phyloP scores from a whole-genome alignment of 2,113 vertebrate genomes.

The Proterorhinus semilunaris region DNA sequence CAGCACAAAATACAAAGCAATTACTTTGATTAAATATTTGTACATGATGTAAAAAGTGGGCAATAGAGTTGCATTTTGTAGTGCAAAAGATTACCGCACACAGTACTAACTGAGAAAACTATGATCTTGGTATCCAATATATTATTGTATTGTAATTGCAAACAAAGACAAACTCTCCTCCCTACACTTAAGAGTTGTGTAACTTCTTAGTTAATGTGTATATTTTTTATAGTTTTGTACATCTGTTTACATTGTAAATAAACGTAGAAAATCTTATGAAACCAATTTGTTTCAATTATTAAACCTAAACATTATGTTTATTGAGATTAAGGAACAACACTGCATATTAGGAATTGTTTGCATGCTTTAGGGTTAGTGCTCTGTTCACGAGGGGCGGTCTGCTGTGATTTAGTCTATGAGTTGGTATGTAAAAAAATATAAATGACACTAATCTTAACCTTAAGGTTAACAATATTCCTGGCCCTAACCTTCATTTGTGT shows the following conservation, averaged over 20 bases:
- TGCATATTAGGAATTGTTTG: no score
- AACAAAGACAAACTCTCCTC: slow-evolving; percentile 54
- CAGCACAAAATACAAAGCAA: slow-evolving; percentile 70
- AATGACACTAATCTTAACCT: no score
- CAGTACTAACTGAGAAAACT: slow-evolving; percentile 22
- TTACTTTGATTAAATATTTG: slow-evolving; percentile 72
- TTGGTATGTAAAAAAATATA: no score
- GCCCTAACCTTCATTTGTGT: no score
- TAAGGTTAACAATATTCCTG: no score
- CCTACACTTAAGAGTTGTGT: slow-evolving; percentile 12
- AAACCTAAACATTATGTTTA: not conserved
- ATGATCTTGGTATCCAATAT: slow-evolving; percentile 10
- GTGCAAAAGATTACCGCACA: slow-evolving; percentile 33
- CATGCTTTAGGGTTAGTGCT: no score
- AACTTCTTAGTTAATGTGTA: slow-evolving; percentile 59
- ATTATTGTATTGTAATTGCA: slow-evolving; percentile 30
- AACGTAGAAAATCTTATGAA: slow-evolving; percentile 53
- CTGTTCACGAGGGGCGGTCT: no score
- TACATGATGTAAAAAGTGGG: slow-evolving; percentile 80
- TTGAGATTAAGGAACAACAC: not conserved
- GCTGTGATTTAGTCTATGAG: no score
- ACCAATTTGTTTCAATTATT: not conserved
- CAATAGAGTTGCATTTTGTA: slow-evolving; percentile 59
- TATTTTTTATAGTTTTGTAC: slow-evolving; percentile 78
- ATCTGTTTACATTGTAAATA: slow-evolving; percentile 79